Evolutionary conservation across 2,888 invertebrate species (phyloP), one percentile per base, ranked within the genome.

Genomic region (Campoplex capitator): DNA sequence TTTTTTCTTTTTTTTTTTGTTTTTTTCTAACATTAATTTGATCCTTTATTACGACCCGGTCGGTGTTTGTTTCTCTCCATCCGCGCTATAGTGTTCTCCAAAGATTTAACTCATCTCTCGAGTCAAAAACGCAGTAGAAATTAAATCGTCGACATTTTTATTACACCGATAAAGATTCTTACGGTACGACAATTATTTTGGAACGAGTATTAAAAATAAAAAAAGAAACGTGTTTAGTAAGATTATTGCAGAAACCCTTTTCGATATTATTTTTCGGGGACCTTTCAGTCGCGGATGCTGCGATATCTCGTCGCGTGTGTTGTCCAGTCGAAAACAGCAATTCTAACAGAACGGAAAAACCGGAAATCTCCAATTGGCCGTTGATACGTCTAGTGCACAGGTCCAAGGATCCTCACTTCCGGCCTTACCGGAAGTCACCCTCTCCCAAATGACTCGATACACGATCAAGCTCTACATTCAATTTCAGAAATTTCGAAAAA

Each of bases 321-420:
- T 18, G 32, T 48, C 16, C 8, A 48, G 48, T 45, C 70, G 18
- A 28, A 16, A 48, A 7, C 11, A 13, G 28, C 7, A 28, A 23
- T 70, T 32, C 23, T 28, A 32, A 48, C 48, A 28, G 23, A 70
- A 45, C 45, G 70, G 28, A 48, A 23, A 23, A 23, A 28, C 45
- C 70, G 48, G 45, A 70, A 70, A 70, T 70, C 18, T 51, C 51
- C 48, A 32, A 42, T 28, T 51, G 18, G 71, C 32, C 45, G 48
- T 71, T 18, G 71, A 71, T 71, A 48, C 71, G 7, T 28, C 48
- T 32, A 28, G 32, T 18, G 71, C 28, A 32, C 38, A 18, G 48
- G 28, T 51, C 71, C 3, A 13, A 51, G 48, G 16, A 16, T 23
- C 18, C 51, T 42, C 48, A 51, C 32, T 51, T 71, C 71, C 71